Evolutionary conservation across 1,140 invertebrate genomes (phyloP).

Genomic region (Saxidomus purpurata): DNA sequence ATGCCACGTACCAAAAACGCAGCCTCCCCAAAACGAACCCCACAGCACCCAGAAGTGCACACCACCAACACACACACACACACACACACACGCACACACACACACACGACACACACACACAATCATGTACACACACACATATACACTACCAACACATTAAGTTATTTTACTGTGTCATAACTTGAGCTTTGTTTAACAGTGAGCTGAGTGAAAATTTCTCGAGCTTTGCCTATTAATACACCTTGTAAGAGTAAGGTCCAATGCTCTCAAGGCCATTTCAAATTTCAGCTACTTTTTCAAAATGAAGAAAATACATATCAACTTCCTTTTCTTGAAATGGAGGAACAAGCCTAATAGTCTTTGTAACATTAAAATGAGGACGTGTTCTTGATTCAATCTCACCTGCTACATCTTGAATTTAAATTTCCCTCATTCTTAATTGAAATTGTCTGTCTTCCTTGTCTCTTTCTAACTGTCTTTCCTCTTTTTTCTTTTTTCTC

Average conservation of each 20-base stretch:
- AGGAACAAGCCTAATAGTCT: conserved; percentile 65
- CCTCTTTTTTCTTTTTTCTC: not conserved
- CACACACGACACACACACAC: too few relatives aligned
- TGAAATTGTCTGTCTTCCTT: not conserved
- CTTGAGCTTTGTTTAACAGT: conserved; percentile 43
- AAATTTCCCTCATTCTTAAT: conserved; percentile 48
- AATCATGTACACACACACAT: too few relatives aligned
- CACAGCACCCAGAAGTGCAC: too few relatives aligned
- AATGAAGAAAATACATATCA: conserved; percentile 72
- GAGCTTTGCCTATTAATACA: conserved; percentile 63
- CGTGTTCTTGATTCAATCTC: not conserved
- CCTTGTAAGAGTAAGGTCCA: conserved; percentile 63
- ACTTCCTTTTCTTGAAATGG: conserved; percentile 67
- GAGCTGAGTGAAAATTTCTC: conserved; percentile 53
- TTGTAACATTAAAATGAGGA: conserved; percentile 55
- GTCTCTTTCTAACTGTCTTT: too few relatives aligned
- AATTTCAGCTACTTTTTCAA: conserved; percentile 69
- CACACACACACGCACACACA: too few relatives aligned
- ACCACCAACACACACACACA: too few relatives aligned
- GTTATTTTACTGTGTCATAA: conserved; percentile 69
- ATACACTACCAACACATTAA: too few relatives aligned
- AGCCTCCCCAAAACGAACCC: too few relatives aligned
- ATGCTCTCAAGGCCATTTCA: conserved; percentile 45
- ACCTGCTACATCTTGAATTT: conserved; percentile 50
- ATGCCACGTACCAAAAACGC: too few relatives aligned